These are phyloP conservation scores for Tapirus indicus DNA, from an alignment of 2,797 vertebrate species.

Conservation along the genomic window DNA sequence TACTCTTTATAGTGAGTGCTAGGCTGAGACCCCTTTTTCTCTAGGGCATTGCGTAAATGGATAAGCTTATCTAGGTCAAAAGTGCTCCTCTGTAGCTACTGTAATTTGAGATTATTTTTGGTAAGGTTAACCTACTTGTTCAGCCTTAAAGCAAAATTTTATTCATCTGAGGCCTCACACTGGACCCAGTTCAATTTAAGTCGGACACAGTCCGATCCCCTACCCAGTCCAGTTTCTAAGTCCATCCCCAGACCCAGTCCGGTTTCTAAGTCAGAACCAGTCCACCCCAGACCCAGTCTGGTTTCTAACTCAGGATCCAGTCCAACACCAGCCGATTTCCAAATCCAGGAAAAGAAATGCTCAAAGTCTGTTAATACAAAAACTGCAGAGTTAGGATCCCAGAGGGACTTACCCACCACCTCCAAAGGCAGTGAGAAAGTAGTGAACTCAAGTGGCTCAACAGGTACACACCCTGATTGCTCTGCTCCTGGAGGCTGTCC, in stretches of 20 bases:
- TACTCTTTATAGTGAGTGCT: neutral
- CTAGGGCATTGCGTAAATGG: neutral
- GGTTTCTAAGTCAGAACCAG: accelerated
- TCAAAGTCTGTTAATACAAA: neutral
- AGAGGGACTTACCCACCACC: neutral
- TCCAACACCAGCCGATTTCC: neutral
- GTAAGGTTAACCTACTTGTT: neutral
- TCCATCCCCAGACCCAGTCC: accelerated
- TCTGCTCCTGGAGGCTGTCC: neutral
- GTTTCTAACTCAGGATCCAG: neutral
- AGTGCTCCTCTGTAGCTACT: neutral
- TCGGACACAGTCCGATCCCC: accelerated
- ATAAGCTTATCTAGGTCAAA: neutral
- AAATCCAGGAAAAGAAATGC: neutral
- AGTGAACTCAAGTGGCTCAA: neutral
- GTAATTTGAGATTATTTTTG: neutral
- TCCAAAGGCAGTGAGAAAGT: neutral
- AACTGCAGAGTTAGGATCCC: neutral
- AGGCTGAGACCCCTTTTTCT: neutral
- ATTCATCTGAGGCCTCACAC: neutral
- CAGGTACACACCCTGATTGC: accelerated
- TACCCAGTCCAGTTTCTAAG: too few species aligned
- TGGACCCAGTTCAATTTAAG: neutral
- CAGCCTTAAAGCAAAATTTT: neutral
- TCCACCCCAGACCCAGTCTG: accelerated